phyloP scores from a whole-genome alignment of 2,888 invertebrate species.

The Caenorhabditis parvicauda region DNA sequence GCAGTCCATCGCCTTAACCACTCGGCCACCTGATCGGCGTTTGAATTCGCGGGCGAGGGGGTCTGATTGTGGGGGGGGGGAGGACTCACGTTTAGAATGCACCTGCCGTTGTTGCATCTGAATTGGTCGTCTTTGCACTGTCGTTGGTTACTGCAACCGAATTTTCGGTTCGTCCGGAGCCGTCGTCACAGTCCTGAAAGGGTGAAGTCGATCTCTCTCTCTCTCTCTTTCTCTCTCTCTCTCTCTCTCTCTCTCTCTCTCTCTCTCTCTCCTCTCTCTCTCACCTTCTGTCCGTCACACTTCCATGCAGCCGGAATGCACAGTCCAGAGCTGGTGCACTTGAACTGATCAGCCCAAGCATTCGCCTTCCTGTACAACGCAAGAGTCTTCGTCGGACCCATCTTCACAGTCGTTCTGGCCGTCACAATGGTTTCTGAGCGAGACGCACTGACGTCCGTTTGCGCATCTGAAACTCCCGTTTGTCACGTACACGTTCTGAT shows the following conservation, averaged over 20 bases:
- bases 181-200: slow-evolving; percentile 83
- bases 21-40: slow-evolving; percentile 62
- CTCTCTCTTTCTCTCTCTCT: background rate
- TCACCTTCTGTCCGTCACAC: slow-evolving; percentile 84
- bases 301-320: slow-evolving; percentile 93
- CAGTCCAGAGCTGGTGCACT: slow-evolving; percentile 71
- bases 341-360: slow-evolving; percentile 62
- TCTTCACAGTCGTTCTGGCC: slow-evolving; percentile 91
- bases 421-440: slow-evolving; percentile 85
- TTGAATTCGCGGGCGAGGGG: too few relatives aligned
- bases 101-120: slow-evolving; percentile 63
- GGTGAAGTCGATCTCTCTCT: too few relatives aligned
- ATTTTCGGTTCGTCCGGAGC: slow-evolving; percentile 72
- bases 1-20: slow-evolving; percentile 63
- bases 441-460: slow-evolving; percentile 85
- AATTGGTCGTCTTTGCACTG: slow-evolving; percentile 58
- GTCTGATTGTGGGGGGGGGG: background rate
- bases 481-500: background rate
- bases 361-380: slow-evolving; percentile 22
- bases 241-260: background rate
- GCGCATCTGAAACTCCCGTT: slow-evolving; percentile 71
- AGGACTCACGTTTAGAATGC: slow-evolving; percentile 52
- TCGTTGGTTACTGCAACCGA: slow-evolving; percentile 34
- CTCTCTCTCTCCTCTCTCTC: too few relatives aligned
- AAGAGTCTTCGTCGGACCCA: slow-evolving; percentile 69